These are phyloP conservation scores for Thelaira solivaga DNA, from an alignment of 2,888 invertebrate species.

Conservation along the genomic window DNA sequence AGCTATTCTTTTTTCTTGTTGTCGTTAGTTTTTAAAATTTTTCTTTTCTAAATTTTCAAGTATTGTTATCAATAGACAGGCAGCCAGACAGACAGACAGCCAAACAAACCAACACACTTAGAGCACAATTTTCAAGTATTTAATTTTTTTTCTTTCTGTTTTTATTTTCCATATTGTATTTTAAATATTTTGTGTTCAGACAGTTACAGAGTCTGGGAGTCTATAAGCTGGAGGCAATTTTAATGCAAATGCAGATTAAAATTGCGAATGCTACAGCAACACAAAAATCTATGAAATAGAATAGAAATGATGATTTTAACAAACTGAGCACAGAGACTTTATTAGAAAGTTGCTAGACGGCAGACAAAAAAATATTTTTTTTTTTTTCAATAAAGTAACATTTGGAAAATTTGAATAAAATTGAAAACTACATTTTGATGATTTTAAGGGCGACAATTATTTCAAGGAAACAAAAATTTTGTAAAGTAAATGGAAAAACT, in stretches of 20 bases:
- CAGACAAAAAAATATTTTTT: too few species aligned
- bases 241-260: slow-evolving; percentile 57
- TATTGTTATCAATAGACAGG: slow-evolving; percentile 46
- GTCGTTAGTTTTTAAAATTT: not conserved
- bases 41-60: slow-evolving; percentile 21
- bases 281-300: not conserved
- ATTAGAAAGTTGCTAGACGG: slow-evolving; percentile 56
- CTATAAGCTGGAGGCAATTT: slow-evolving; percentile 58
- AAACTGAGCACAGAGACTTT: slow-evolving; percentile 45
- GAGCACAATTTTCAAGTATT: slow-evolving; percentile 18
- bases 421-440: slow-evolving; percentile 17
- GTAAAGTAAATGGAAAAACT: too few species aligned
- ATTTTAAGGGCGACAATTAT: slow-evolving; percentile 22
- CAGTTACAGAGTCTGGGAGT: slow-evolving; percentile 36
- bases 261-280: slow-evolving; percentile 43
- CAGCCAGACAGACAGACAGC: too few species aligned
- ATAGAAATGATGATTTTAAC: slow-evolving; percentile 10
- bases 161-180: not conserved
- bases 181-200: slow-evolving; percentile 30
- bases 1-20: too few species aligned
- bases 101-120: slow-evolving; percentile 27
- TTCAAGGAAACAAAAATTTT: not conserved
- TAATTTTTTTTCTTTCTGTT: not conserved
- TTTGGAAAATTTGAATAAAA: slow-evolving; percentile 9
- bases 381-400: slow-evolving; percentile 22